phyloP scores from a whole-genome alignment of 64 coral and sea anemone species.

The Stylophora pistillata region DNA sequence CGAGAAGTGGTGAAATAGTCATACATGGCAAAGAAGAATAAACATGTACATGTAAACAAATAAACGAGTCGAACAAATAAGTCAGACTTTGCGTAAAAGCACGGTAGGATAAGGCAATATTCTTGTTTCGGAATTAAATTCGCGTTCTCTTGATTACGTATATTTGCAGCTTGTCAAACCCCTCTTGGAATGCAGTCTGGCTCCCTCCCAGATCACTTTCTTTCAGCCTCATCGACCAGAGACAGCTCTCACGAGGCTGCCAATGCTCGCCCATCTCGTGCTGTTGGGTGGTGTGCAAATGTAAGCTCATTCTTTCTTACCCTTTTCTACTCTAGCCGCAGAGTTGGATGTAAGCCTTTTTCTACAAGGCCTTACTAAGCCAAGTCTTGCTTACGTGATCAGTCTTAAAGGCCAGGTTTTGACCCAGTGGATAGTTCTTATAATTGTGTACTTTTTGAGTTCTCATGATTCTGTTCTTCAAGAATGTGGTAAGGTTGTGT shows the following conservation, averaged over 20 bases:
- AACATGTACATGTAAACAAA: too few species aligned
- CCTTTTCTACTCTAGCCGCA: background rate
- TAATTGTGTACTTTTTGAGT: too few species aligned
- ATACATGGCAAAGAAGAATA: too few species aligned
- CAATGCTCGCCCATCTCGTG: background rate
- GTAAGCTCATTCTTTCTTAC: background rate
- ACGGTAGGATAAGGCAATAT: too few species aligned
- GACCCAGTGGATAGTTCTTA: too few species aligned
- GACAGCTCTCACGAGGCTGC: background rate
- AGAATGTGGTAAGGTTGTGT: too few species aligned
- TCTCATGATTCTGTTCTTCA: too few species aligned
- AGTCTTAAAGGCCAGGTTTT: too few species aligned
- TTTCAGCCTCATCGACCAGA: conserved; percentile 33
- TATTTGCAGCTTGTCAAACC: conserved; percentile 9
- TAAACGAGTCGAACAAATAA: too few species aligned
- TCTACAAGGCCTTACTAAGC: background rate
- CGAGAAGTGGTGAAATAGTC: too few species aligned
- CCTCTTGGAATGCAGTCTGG: conserved; percentile 44
- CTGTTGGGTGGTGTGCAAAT: conserved; percentile 45
- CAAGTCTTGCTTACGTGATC: too few species aligned
- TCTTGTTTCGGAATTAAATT: background rate
- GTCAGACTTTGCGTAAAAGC: too few species aligned
- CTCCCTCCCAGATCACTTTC: background rate
- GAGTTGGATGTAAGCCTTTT: background rate
- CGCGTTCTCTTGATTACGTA: background rate